These are phyloP conservation scores for Lithobius niger DNA, from an alignment of 1,140 invertebrate species.

Conservation along the genomic window DNA sequence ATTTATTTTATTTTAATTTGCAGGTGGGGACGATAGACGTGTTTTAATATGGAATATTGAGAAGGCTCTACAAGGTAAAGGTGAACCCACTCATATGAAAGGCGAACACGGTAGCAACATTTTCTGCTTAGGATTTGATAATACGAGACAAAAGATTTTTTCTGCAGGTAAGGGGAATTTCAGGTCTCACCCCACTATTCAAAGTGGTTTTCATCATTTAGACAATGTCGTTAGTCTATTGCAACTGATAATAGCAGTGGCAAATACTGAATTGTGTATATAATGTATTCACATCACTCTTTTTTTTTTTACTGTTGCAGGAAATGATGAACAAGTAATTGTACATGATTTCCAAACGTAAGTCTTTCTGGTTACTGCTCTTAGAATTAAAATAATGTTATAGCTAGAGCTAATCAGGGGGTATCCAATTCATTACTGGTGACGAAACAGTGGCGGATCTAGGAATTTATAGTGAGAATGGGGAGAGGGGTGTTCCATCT, in stretches of 20 bases:
- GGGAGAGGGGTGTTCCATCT: too few species aligned
- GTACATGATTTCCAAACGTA: constrained; percentile 70
- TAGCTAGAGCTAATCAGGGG: too few species aligned
- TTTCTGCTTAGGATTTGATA: constrained; percentile 77
- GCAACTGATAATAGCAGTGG: neutral
- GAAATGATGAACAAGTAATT: constrained; percentile 86
- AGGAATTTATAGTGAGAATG: too few species aligned
- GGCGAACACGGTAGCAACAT: constrained; percentile 81
- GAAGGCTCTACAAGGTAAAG: constrained; percentile 48
- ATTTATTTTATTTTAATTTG: constrained; percentile 14
- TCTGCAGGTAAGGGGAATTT: constrained; percentile 59
- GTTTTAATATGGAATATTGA: constrained; percentile 79
- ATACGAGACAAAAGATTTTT: constrained; percentile 61
- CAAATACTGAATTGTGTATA: neutral
- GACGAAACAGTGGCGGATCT: too few species aligned
- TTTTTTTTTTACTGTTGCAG: constrained; percentile 17
- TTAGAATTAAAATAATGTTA: too few species aligned
- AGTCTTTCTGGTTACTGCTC: constrained; percentile 21
- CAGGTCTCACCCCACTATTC: too few species aligned
- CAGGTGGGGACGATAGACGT: constrained; percentile 80
- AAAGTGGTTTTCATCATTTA: too few species aligned
- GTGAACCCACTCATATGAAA: constrained; percentile 51
- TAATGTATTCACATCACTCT: too few species aligned
- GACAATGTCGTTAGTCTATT: neutral
- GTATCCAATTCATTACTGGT: too few species aligned